phyloP scores from a whole-genome alignment of 2,797 vertebrate genomes.

The Decapterus maruadsi region DNA sequence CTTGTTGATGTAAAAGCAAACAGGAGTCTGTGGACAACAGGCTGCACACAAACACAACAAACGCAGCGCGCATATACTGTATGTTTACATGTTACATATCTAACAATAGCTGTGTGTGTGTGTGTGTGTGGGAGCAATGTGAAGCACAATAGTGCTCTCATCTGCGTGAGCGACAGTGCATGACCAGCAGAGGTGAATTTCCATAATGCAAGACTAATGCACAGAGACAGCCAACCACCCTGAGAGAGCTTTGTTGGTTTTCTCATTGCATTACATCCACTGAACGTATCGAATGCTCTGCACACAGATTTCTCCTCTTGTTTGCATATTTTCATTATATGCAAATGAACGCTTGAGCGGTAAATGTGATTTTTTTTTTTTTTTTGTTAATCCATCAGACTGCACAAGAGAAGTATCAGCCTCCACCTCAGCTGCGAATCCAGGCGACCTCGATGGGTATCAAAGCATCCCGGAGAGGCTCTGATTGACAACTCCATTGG shows the following conservation, averaged over 20 bases:
- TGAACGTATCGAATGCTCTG: constrained; percentile 20
- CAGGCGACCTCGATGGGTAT: constrained; percentile 41
- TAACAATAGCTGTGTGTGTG: background rate
- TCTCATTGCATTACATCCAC: constrained; percentile 27
- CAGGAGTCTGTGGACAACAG: background rate
- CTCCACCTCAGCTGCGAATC: constrained; percentile 22
- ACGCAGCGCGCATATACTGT: background rate
- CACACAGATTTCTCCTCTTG: constrained; percentile 10
- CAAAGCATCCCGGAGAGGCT: constrained; percentile 37
- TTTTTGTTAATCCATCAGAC: constrained; percentile 17
- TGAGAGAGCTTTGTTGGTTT: constrained; percentile 37
- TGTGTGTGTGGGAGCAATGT: background rate
- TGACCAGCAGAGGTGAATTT: constrained; percentile 35
- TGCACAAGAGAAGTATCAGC: constrained; percentile 4
- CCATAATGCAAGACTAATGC: constrained; percentile 43
- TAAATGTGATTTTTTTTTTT: constrained; percentile 2
- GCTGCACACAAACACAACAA: background rate
- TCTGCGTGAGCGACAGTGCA: constrained; percentile 35
- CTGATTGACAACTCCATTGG: constrained; percentile 76
- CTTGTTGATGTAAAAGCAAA: background rate
- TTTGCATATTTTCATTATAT: constrained; percentile 54
- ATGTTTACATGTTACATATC: background rate
- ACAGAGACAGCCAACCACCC: constrained; percentile 19
- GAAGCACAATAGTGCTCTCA: constrained; percentile 12
- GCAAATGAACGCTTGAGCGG: constrained; percentile 35